Evolutionary conservation across 2,113 vertebrate genomes (phyloP).

Genomic region (Vombatus ursinus): DNA sequence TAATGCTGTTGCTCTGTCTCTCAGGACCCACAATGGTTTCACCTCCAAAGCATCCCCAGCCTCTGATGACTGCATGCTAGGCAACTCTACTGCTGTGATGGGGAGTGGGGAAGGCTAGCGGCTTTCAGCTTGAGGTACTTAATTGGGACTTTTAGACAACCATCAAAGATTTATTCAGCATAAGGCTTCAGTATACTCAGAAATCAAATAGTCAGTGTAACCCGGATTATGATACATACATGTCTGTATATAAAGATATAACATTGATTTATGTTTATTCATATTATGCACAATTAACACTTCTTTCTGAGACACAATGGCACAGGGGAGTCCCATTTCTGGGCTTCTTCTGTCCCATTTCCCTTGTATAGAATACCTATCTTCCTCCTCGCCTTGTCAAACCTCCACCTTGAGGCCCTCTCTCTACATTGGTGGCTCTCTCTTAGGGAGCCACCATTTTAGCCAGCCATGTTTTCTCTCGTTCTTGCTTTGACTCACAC

Average conservation of each 20-base stretch:
- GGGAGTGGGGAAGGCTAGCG: background rate
- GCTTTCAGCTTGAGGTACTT: background rate
- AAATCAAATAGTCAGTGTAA: background rate
- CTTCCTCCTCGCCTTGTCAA: background rate
- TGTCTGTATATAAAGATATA: background rate
- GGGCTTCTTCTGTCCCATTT: background rate
- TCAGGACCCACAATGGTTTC: background rate
- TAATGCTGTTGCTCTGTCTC: background rate
- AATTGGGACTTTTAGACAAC: background rate
- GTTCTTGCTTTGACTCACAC: background rate
- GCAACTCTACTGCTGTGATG: background rate
- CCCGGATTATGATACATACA: background rate
- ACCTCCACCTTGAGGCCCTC: background rate
- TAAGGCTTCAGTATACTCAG: background rate
- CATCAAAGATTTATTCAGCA: background rate
- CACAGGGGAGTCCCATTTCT: fast-evolving
- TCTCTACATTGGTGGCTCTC: background rate
- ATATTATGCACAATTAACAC: background rate
- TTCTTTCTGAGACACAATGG: background rate
- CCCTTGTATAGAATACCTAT: background rate
- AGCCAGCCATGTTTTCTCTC: background rate
- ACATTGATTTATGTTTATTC: fast-evolving
- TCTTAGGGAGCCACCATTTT: background rate
- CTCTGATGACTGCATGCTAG: background rate
- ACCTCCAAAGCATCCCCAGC: background rate